Base-by-base conservation (phyloP, 2,888 invertebrate species). In the Cephus sareptanus region DNA sequence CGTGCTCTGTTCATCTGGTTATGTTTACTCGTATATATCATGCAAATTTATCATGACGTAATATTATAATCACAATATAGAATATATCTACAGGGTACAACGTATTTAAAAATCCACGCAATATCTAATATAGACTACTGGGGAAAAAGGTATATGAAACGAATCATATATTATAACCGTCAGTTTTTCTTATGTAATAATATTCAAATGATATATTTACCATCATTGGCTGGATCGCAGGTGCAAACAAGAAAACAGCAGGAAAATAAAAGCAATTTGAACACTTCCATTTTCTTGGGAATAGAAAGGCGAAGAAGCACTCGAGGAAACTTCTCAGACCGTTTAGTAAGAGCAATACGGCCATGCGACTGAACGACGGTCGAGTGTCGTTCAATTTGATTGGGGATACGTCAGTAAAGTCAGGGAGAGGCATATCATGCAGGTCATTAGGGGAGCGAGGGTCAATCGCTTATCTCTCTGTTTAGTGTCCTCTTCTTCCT, bases 391-490 rank as follows among this genome's bases (percentile, higher is more conserved):
- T 83, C 81, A 84, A 86, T 85, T 87, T 84, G 80, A 84, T 40
- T 35, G 81, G 80, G 77, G 77, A 79, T 82, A 83, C 84, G 84
- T 86, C 84, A 85, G 85, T 85, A 84, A 86, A 34, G 86, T 84
- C 87, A 83, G 84, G 85, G 84, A 80, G 85, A 84, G 83, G 81
- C 84, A 85, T 89, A 89, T 88, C 87, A 86, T 84, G 80, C 84
- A 84, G 90, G 89, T 90, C 90, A 90, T 88, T 87, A 85, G 84
- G 82, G 84, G 85, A 85, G 81, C 88, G 85, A 90, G 90, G 89
- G 90, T 90, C 90, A 90, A 83, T 79, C 84, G 83, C 81, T 89
- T 89, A 74, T 77, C 79, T 88, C 86, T 88, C 87, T 86, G 76
- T 31, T 56, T 77, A 78, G 76, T 78, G 75, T 73, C 75, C 77